These are phyloP conservation scores for Octodon degus DNA, from an alignment of 2,113 vertebrate genomes.

Conservation along the genomic window DNA sequence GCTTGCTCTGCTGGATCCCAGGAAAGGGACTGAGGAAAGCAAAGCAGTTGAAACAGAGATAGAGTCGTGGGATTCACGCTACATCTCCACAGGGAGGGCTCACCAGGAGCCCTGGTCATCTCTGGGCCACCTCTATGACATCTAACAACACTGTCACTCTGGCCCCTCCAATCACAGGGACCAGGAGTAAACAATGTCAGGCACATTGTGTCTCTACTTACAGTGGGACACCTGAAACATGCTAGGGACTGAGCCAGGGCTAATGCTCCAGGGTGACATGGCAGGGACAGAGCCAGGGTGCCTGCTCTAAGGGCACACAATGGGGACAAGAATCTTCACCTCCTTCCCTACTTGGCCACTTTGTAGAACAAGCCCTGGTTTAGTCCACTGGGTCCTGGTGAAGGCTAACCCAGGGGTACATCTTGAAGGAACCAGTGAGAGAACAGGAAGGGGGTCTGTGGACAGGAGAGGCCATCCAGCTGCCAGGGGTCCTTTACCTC, in stretches of 20 bases:
- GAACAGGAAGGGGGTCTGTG: too few relatives aligned
- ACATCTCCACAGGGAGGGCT: neutral
- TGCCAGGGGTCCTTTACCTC: neutral
- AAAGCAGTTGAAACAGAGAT: neutral
- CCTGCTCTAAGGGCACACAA: neutral
- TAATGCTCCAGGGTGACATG: neutral
- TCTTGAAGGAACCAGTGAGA: too few relatives aligned
- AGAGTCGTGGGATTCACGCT: accelerated
- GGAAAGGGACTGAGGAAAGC: neutral
- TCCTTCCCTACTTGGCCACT: neutral
- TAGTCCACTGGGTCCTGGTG: too few relatives aligned
- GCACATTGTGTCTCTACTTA: neutral
- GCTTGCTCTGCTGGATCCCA: neutral
- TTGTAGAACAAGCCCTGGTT: neutral
- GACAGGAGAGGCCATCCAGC: neutral
- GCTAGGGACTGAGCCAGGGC: neutral
- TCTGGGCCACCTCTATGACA: neutral
- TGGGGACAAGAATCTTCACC: neutral
- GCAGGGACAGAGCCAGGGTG: neutral
- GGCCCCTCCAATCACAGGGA: neutral
- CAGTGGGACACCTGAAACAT: neutral
- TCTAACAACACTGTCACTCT: neutral
- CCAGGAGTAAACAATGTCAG: neutral
- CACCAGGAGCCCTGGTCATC: neutral
- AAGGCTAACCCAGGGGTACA: neutral